Percentiles rank a stretch among this genome's conserved stretches.
Evolutionary conservation across 2,888 invertebrate species (phyloP).

Genomic region (Torymus aiolomorphi): DNA sequence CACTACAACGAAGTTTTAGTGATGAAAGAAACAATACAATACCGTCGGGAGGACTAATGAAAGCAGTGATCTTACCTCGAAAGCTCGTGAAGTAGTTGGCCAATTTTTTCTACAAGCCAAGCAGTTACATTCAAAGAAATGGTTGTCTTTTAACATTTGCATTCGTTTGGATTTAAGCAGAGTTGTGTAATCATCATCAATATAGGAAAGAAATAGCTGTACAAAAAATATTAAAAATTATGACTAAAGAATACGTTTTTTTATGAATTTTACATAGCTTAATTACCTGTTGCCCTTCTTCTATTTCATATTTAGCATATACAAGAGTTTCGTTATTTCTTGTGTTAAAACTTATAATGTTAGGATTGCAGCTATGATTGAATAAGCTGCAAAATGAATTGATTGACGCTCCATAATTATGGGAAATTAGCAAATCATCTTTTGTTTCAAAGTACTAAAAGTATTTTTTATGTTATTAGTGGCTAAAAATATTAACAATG

Average conservation of each 20-base stretch:
- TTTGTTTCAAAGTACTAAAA: too few species aligned
- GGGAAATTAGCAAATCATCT: neutral
- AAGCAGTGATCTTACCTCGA: neutral
- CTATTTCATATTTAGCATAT: conserved; percentile 10
- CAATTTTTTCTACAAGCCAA: conserved; percentile 9
- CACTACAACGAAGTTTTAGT: too few species aligned
- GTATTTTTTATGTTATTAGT: too few species aligned
- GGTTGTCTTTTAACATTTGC: neutral
- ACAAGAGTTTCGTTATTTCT: conserved; percentile 11
- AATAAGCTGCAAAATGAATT: conserved; percentile 14
- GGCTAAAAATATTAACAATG: too few species aligned
- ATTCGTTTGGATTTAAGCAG: neutral
- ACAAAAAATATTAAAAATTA: conserved; percentile 1
- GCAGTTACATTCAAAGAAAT: conserved; percentile 7
- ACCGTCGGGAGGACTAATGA: neutral
- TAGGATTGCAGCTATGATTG: conserved; percentile 3
- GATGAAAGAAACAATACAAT: neutral
- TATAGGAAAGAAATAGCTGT: conserved; percentile 10
- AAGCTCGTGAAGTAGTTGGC: neutral
- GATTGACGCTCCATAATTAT: conserved; percentile 19
- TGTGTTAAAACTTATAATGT: conserved; percentile 51
- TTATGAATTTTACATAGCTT: neutral
- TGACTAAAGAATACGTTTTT: neutral
- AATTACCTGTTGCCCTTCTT: conserved; percentile 28
- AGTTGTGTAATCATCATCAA: neutral